phyloP scores from a whole-genome alignment of 2,797 vertebrate genomes.

The Sarcoramphus papa region DNA sequence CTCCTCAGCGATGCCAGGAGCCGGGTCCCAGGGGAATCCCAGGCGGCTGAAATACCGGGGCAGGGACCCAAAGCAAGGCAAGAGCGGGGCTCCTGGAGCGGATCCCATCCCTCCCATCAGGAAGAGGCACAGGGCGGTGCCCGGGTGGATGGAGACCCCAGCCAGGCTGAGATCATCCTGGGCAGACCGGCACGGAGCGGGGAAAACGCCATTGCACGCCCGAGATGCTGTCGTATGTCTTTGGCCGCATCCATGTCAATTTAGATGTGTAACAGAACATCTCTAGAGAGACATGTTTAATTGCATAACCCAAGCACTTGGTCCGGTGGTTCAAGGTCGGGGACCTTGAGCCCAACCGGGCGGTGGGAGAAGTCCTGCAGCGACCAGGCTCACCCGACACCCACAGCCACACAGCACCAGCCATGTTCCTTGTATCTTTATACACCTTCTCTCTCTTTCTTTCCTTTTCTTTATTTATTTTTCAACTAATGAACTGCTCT shows the following conservation, averaged over 20 bases:
- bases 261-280: accelerated
- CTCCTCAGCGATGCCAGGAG: not conserved
- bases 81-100: not conserved
- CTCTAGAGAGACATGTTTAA: accelerated
- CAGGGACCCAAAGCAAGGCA: not conserved
- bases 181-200: accelerated
- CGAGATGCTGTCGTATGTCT: accelerated
- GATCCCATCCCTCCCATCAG: not conserved
- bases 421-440: not conserved
- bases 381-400: accelerated
- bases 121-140: not conserved
- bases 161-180: accelerated
- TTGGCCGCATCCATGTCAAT: accelerated
- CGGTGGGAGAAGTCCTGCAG: not conserved
- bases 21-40: not conserved
- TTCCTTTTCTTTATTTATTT: not conserved
- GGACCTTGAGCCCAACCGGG: not conserved
- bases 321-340: accelerated
- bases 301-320: not conserved
- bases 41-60: not conserved
- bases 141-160: not conserved
- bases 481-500: slow-evolving; percentile 15
- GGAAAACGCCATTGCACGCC: not conserved
- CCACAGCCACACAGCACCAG: not conserved
- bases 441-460: not conserved